Percentiles rank a stretch among this genome's conserved stretches.
phyloP scores from a whole-genome alignment of 2,888 invertebrate species.

The Drosophila rellima region DNA sequence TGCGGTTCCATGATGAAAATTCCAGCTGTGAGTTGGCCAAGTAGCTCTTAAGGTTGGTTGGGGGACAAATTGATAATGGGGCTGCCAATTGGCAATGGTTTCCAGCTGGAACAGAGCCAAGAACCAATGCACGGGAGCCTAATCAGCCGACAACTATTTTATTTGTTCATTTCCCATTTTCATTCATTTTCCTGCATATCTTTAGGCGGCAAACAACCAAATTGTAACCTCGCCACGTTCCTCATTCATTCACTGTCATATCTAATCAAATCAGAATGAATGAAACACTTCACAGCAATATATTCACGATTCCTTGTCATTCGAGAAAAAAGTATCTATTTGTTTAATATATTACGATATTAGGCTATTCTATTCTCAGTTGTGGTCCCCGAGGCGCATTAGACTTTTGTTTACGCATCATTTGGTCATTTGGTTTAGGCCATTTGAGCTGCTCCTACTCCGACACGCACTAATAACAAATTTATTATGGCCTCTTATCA shows the following conservation, averaged over 20 bases:
- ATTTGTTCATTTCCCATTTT: conserved; percentile 14
- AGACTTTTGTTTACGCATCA: conserved; percentile 63
- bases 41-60: conserved; percentile 44
- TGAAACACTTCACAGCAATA: conserved; percentile 25
- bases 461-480: conserved; percentile 60
- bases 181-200: conserved; percentile 9
- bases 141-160: conserved; percentile 63
- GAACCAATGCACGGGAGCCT: conserved; percentile 20
- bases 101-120: conserved; percentile 44
- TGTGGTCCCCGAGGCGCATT: conserved; percentile 18
- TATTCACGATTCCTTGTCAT: conserved; percentile 37
- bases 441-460: conserved; percentile 17
- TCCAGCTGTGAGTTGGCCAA: conserved; percentile 46
- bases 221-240: conserved; percentile 10
- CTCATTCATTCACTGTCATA: conserved; percentile 22
- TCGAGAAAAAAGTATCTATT: conserved; percentile 34
- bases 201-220: not conserved
- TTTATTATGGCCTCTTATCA: conserved; percentile 71
- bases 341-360: conserved; percentile 55
- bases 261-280: conserved; percentile 57
- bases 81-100: conserved; percentile 12
- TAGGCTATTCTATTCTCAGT: conserved; percentile 41
- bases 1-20: conserved; percentile 31
- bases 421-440: conserved; percentile 45
- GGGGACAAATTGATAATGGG: not conserved